These are phyloP conservation scores for Portunus trituberculatus DNA, from an alignment of 1,140 invertebrate genomes.

Conservation along the genomic window DNA sequence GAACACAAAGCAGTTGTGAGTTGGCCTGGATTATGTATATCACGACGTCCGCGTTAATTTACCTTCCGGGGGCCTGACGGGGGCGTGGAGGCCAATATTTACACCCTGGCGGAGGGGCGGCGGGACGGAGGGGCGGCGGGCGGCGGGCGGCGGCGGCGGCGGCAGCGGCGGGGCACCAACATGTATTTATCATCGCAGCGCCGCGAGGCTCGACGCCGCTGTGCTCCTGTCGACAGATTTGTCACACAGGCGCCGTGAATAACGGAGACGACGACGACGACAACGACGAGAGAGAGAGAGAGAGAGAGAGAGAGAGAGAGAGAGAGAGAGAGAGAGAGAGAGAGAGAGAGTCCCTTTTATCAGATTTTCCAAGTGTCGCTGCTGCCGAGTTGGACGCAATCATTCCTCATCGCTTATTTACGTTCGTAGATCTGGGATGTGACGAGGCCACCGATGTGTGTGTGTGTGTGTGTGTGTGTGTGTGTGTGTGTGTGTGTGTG, in stretches of 20 bases:
- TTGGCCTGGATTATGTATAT: not conserved
- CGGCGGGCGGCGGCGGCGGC: not conserved
- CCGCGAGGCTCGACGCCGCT: not conserved
- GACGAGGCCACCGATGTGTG: not conserved
- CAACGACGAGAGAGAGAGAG: not conserved
- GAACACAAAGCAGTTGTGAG: not conserved
- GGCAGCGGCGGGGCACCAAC: not conserved
- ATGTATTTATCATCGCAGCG: not conserved
- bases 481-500: slow-evolving; percentile 39
- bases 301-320: no score
- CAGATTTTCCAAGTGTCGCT: no score
- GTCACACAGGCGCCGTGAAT: not conserved
- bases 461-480: slow-evolving; percentile 31
- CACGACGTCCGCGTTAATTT: not conserved
- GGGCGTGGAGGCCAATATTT: not conserved
- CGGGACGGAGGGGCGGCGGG: no score
- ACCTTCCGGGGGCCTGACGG: not conserved
- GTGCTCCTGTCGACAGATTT: not conserved
- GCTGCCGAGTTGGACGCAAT: not conserved
- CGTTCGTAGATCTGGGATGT: not conserved
- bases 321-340: no score
- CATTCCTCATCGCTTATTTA: slow-evolving; percentile 2
- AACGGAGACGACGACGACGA: not conserved
- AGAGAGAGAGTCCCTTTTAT: no score
- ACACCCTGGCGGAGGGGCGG: not conserved